Evolutionary conservation across 2,113 vertebrate species (phyloP).

Genomic region (Peucedramus taeniatus): DNA sequence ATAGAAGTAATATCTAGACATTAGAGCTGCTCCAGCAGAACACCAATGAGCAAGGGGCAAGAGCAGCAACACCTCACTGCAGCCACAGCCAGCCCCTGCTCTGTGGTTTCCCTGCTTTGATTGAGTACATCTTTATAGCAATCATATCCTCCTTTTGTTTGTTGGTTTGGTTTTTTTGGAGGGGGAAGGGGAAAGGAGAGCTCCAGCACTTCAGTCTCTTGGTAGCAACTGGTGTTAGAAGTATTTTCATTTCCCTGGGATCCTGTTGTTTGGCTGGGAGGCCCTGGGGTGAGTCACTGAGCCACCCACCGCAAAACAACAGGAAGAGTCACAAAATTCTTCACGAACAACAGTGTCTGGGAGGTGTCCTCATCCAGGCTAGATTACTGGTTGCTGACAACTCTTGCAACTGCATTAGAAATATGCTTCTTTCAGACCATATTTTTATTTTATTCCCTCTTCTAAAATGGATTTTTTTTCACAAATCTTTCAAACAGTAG

Average conservation of each 20-base stretch:
- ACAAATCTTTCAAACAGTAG: background rate
- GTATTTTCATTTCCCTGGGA: background rate
- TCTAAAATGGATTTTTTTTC: background rate
- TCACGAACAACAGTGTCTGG: background rate
- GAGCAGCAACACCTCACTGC: background rate
- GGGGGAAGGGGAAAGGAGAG: background rate
- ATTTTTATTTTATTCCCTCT: background rate
- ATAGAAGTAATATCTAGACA: background rate
- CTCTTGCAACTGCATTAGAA: background rate
- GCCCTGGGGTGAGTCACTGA: background rate
- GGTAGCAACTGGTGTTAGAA: background rate
- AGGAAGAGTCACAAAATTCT: constrained; percentile 45
- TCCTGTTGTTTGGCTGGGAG: background rate
- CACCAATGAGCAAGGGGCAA: background rate
- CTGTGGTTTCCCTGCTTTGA: background rate
- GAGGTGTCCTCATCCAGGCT: background rate
- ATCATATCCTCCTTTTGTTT: background rate
- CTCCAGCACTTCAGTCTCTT: background rate
- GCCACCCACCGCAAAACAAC: background rate
- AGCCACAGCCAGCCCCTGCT: background rate
- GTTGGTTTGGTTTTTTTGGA: background rate
- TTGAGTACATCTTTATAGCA: background rate
- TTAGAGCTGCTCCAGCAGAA: background rate
- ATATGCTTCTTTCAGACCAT: background rate
- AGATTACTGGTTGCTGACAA: background rate